These are phyloP conservation scores for Gobio occitaniae DNA, from an alignment of 2,797 vertebrate species.

Conservation along the genomic window DNA sequence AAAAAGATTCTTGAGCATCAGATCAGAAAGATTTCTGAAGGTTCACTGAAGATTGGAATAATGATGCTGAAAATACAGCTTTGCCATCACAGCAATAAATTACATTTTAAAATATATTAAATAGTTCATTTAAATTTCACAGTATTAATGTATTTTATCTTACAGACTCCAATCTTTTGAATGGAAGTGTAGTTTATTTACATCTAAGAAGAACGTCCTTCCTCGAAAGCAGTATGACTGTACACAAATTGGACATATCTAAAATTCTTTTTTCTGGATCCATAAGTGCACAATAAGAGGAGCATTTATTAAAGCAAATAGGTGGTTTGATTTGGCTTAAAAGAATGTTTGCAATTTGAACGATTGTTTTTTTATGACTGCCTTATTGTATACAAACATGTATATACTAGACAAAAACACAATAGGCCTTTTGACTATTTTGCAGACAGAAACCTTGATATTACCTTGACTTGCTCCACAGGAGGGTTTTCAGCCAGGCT, in stretches of 20 bases:
- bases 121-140: background rate
- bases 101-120: background rate
- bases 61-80: background rate
- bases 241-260: background rate
- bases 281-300: background rate
- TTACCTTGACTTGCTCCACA: background rate
- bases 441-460: background rate
- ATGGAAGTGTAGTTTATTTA: background rate
- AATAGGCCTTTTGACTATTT: conserved; percentile 5
- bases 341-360: background rate
- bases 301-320: background rate
- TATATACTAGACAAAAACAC: background rate
- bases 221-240: background rate
- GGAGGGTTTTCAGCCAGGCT: conserved; percentile 53
- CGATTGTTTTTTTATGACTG: background rate
- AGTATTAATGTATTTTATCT: background rate
- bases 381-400: background rate
- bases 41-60: background rate
- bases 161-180: background rate
- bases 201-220: background rate
- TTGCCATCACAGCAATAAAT: background rate
- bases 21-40: background rate
- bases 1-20: background rate
- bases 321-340: background rate
- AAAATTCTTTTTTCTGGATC: background rate